Evolutionary conservation across 1,140 invertebrate species (phyloP).

Genomic region (Listronotus oregonensis): DNA sequence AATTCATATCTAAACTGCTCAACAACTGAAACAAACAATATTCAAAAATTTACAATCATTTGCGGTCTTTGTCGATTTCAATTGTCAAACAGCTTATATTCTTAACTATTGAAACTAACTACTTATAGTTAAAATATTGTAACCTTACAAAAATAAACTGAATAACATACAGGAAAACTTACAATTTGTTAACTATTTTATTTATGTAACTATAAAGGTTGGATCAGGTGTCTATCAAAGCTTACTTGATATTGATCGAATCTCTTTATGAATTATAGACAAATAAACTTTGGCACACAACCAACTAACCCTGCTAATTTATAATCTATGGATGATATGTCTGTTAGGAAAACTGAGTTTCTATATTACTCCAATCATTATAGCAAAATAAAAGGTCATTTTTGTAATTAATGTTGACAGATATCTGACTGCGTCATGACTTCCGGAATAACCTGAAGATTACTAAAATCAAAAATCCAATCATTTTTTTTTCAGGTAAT

Average conservation of each 20-base stretch:
- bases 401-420: too few species aligned
- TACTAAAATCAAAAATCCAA: too few species aligned
- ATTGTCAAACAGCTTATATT: slow-evolving; percentile 12
- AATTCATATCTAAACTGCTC: slow-evolving; percentile 12
- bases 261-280: neutral
- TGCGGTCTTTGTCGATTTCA: slow-evolving; percentile 1
- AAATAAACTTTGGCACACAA: neutral
- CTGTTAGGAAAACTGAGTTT: too few species aligned
- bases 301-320: too few species aligned
- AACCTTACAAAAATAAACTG: neutral
- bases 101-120: slow-evolving; percentile 5
- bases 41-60: neutral
- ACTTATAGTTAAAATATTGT: slow-evolving; percentile 21
- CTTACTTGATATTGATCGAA: neutral
- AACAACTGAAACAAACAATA: neutral
- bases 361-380: too few species aligned
- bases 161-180: slow-evolving; percentile 1
- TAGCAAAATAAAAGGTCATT: too few species aligned
- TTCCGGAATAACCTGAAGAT: too few species aligned
- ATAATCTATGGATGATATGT: too few species aligned
- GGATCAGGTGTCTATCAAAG: neutral
- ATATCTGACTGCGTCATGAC: too few species aligned
- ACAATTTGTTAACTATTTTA: slow-evolving; percentile 9
- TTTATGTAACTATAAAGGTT: slow-evolving; percentile 2
- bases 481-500: too few species aligned